phyloP scores from a whole-genome alignment of 2,797 vertebrate genomes.

The Catharus ustulatus region DNA sequence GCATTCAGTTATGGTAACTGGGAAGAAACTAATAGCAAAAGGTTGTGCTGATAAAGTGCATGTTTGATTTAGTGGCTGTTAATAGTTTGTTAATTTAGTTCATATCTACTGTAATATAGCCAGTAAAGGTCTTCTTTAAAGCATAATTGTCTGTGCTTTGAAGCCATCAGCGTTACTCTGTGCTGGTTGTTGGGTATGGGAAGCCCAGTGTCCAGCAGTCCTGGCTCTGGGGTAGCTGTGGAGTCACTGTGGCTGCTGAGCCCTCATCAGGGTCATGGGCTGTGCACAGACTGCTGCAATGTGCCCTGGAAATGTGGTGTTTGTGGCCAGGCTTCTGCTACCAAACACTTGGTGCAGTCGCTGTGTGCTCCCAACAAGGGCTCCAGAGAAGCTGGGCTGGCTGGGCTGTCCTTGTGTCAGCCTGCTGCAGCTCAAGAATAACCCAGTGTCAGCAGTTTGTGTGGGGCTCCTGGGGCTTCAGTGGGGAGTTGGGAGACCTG shows the following conservation, averaged over 20 bases:
- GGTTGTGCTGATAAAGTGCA: background rate
- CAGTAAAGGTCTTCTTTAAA: background rate
- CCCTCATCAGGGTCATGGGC: fast-evolving
- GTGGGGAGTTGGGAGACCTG: background rate
- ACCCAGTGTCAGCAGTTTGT: background rate
- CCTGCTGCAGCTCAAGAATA: background rate
- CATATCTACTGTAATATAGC: background rate
- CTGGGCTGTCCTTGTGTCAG: background rate
- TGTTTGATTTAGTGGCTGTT: background rate
- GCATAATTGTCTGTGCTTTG: background rate
- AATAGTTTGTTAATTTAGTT: background rate
- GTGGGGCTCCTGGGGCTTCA: background rate
- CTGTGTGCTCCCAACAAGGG: fast-evolving
- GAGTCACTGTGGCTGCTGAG: fast-evolving
- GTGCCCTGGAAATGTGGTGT: background rate
- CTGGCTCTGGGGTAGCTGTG: background rate
- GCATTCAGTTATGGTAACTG: background rate
- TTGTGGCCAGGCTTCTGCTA: background rate
- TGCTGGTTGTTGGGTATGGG: background rate
- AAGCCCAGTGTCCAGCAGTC: background rate
- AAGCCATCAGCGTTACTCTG: fast-evolving
- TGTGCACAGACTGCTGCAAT: fast-evolving
- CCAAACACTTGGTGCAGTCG: background rate
- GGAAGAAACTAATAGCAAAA: background rate
- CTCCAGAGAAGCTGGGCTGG: background rate